Conservation (phyloP, 64 coral and sea anemone species). For the Orbicella faveolata region DNA sequence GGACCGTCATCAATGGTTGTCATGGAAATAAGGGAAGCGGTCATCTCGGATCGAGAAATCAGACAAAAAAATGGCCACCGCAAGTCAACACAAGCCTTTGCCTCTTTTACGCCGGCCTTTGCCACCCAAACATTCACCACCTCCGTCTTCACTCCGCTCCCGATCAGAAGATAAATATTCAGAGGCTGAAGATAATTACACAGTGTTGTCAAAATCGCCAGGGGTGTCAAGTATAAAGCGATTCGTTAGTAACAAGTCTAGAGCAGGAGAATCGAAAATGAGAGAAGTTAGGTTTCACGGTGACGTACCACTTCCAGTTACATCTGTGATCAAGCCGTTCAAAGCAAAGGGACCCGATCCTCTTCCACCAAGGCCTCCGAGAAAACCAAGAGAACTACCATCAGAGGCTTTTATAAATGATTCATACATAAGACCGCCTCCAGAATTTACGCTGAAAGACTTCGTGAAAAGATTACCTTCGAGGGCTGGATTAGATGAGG, state of each 20-base stretch:
- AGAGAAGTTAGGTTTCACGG: slow-evolving; percentile 30
- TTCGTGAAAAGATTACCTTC: slow-evolving; percentile 52
- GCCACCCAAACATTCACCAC: slow-evolving; percentile 67
- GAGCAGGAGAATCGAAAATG: neutral
- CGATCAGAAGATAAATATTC: slow-evolving; percentile 30
- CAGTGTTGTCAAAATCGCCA: slow-evolving; percentile 9
- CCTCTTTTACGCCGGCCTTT: slow-evolving; percentile 90
- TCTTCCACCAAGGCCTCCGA: slow-evolving; percentile 69
- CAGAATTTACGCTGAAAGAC: slow-evolving; percentile 76
- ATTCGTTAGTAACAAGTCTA: neutral
- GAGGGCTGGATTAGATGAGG: neutral
- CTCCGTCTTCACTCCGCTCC: slow-evolving; percentile 20
- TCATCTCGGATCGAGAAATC: neutral
- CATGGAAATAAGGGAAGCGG: slow-evolving; percentile 71
- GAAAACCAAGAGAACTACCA: slow-evolving; percentile 72
- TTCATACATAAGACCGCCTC: slow-evolving; percentile 63
- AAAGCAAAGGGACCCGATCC: slow-evolving; percentile 67
- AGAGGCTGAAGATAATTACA: neutral
- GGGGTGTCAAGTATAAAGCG: slow-evolving; percentile 16
- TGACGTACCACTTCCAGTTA: slow-evolving; percentile 42
- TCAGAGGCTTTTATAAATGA: slow-evolving; percentile 59
- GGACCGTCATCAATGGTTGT: slow-evolving; percentile 37
- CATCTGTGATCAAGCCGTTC: slow-evolving; percentile 64
- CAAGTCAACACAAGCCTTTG: slow-evolving; percentile 40
- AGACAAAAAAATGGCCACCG: slow-evolving; percentile 67